Base-by-base conservation (phyloP, 2,797 vertebrate genomes). In the Poecilia picta region DNA sequence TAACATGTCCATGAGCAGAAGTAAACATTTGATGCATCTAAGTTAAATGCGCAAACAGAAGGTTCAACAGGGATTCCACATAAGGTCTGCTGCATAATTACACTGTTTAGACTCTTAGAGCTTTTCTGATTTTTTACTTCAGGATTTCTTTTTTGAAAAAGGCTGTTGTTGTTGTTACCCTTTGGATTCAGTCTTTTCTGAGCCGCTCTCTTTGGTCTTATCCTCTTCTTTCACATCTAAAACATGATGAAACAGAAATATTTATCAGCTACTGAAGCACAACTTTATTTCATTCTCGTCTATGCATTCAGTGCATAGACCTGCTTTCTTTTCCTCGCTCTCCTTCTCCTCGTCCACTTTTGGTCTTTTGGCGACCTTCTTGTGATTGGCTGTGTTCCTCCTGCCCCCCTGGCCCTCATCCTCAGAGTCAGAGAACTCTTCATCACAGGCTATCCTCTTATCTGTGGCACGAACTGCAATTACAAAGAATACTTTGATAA, bases 351-450 rank as follows among this genome's bases (percentile, higher is more conserved):
- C 97, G 41, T 98, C 97, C 39, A 98, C 95, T 79, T 96, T 93
- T 28, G 96, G 95, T 85, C 97, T 96, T 88, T 98, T 98, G 0
- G 92, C 92, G 82, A 95, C 95, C 90, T 97, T 98, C 93, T 97
- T 98, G 92, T 97, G 96, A 93, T 96, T 97, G 82, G 96, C 93
- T 79, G 96, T 90, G 57, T 98, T 98, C 87, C 96, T 96, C 68
- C 97, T 94, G 33, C 97, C 97, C 53, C 97, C 97, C 89, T 98
- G 97, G 5, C 97, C 97, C 91, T 98, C 97, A 25, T 98, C 97
- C 88, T 98, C 97, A 13, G 97, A 98, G 90, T 98, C 97, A 0
- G 97, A 98, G 87, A 98, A 98, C 88, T 98, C 97, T 79, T 98
- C 97, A 39, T 98, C 97, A 47, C 97, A 98, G 75, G 97, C 96